phyloP scores from a whole-genome alignment of 1,140 invertebrate species.

The Coptotermes formosanus region DNA sequence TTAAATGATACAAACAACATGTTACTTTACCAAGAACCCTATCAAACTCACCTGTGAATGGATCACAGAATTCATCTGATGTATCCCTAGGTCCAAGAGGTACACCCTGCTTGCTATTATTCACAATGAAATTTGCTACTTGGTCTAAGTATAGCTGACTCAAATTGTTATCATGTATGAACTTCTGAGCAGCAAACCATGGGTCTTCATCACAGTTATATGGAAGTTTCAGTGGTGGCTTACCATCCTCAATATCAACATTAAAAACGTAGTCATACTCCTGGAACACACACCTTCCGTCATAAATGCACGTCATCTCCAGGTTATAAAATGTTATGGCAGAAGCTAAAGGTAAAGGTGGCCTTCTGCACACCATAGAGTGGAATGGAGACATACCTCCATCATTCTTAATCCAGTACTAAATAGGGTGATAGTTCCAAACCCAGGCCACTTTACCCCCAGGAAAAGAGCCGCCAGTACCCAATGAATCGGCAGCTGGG shows the following conservation, averaged over 20 bases:
- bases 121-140: slow-evolving; percentile 93
- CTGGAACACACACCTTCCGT: slow-evolving; percentile 44
- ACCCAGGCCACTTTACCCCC: no score
- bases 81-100: slow-evolving; percentile 35
- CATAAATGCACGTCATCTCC: no score
- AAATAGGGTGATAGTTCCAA: no score
- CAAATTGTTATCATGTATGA: slow-evolving; percentile 71
- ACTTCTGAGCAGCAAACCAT: slow-evolving; percentile 63
- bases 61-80: slow-evolving; percentile 64
- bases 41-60: slow-evolving; percentile 62
- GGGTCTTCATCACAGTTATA: slow-evolving; percentile 77
- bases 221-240: slow-evolving; percentile 84
- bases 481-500: no score
- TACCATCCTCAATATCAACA: slow-evolving; percentile 89
- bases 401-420: no score
- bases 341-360: no score
- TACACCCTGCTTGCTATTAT: slow-evolving; percentile 62
- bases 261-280: slow-evolving; percentile 95
- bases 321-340: no score
- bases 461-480: no score
- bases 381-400: no score
- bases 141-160: slow-evolving; percentile 88
- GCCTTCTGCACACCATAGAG: no score
- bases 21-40: background rate
- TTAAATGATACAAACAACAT: background rate